Evolutionary conservation across 2,797 vertebrate species (phyloP).

Genomic region (Loris lydekkerianus): DNA sequence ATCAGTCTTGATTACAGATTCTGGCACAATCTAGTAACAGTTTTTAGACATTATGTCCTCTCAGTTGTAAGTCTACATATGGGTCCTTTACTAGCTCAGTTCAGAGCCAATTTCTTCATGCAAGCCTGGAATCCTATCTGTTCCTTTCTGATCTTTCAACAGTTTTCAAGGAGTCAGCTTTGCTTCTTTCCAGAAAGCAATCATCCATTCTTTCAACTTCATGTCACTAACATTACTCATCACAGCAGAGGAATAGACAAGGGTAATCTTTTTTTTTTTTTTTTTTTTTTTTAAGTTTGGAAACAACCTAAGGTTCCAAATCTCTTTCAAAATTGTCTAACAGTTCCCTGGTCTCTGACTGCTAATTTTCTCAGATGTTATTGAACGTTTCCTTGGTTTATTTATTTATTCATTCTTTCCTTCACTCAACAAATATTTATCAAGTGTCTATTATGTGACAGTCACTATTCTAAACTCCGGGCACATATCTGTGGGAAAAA

Average conservation of each 20-base stretch:
- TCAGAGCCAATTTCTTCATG: slow-evolving; percentile 57
- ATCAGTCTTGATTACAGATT: slow-evolving; percentile 65
- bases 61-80: slow-evolving; percentile 71
- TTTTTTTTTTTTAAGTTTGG: neutral
- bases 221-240: slow-evolving; percentile 73
- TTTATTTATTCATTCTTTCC: neutral
- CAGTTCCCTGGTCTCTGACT: neutral
- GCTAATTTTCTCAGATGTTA: slow-evolving; percentile 21
- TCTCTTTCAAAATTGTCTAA: slow-evolving; percentile 36
- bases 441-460: neutral
- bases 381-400: neutral
- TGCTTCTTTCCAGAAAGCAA: slow-evolving; percentile 76
- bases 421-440: slow-evolving; percentile 37
- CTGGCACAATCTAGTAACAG: slow-evolving; percentile 64
- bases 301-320: slow-evolving; percentile 12
- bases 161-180: slow-evolving; percentile 62
- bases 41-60: slow-evolving; percentile 73
- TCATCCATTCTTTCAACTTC: slow-evolving; percentile 77
- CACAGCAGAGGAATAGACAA: neutral
- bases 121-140: slow-evolving; percentile 56
- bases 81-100: slow-evolving; percentile 57
- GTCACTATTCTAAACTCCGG: neutral
- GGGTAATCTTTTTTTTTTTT: neutral
- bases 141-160: slow-evolving; percentile 77
- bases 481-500: neutral